phyloP scores from a whole-genome alignment of 2,888 invertebrate species.

The Orthosia incerta region DNA sequence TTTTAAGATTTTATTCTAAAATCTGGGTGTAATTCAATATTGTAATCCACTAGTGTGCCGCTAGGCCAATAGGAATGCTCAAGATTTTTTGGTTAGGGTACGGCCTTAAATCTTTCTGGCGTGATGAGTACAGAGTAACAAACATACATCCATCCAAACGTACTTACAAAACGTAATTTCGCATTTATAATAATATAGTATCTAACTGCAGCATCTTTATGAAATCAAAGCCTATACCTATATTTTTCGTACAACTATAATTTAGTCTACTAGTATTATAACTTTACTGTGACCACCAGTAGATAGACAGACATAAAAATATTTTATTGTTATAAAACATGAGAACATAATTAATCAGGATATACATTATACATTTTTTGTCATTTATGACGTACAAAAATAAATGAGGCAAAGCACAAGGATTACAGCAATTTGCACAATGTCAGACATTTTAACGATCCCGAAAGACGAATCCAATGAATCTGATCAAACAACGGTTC shows the following conservation, averaged over 20 bases:
- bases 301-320: not conserved
- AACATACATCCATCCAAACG: no score
- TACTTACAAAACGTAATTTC: no score
- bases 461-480: conserved; percentile 1
- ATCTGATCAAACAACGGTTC: conserved; percentile 15
- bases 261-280: not conserved
- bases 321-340: not conserved
- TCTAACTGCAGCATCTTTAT: not conserved
- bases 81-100: no score
- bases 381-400: not conserved
- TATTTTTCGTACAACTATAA: no score
- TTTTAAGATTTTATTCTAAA: no score
- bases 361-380: not conserved
- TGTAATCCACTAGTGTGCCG: no score
- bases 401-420: not conserved
- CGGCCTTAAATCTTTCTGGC: no score
- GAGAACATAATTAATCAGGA: not conserved
- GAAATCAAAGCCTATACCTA: not conserved
- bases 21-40: no score
- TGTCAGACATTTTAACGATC: not conserved
- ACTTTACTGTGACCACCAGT: not conserved
- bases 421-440: not conserved
- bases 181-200: no score
- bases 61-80: no score
- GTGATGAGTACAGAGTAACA: no score